Base-by-base conservation (phyloP, 2,113 vertebrate genomes). In the Grammomys dolichurus region DNA sequence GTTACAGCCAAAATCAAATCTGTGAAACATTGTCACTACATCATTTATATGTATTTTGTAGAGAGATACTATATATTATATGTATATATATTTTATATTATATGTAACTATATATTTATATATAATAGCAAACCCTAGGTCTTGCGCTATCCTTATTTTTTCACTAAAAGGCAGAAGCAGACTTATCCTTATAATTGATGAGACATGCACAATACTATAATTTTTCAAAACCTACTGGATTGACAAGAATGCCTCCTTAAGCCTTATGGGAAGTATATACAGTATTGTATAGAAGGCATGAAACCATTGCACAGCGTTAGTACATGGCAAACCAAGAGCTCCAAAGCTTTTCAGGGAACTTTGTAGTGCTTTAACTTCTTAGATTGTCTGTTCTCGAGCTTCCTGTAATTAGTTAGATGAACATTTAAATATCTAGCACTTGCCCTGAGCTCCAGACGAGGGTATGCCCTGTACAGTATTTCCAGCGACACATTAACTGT, bases 101-200 rank as follows among this genome's bases (percentile, higher is more conserved):
- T 78, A 80, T 80, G 76, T 56, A 36, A 33, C 56, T 80, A n/a
- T 58, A 56, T 81, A 81, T 56, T 54, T 80, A 36, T 36, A 20
- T 54, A 58, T 69, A 75, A 17, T 89, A 87, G 73, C 24, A 87
- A 65, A 40, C 19, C 69, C 31, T 86, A 54, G 31, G 51, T 88
- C n/a, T 60, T 13, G 14, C 58, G 46, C n/a, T 91, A 0, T 60
- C 46, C 90, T 91, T 93, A 94, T 76, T 89, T 90, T 46, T 69
- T 95, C 65, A 70, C 85, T 82, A 78, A 96, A 95, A 89, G 28
- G 10, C 65, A 95, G n/a, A 72, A 40, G 31, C 46, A 67, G 56
- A 54, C 56, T 94, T 91, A 87, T 86, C 9, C n/a, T 93, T 19
- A 24, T 72, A 86, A 85, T 84, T 54, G 84, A 4, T 65, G 51